A percentile compares a stretch with the other conserved stretches of the same genome.
phyloP scores from a whole-genome alignment of 2,113 vertebrate genomes.

The Hylia prasina region DNA sequence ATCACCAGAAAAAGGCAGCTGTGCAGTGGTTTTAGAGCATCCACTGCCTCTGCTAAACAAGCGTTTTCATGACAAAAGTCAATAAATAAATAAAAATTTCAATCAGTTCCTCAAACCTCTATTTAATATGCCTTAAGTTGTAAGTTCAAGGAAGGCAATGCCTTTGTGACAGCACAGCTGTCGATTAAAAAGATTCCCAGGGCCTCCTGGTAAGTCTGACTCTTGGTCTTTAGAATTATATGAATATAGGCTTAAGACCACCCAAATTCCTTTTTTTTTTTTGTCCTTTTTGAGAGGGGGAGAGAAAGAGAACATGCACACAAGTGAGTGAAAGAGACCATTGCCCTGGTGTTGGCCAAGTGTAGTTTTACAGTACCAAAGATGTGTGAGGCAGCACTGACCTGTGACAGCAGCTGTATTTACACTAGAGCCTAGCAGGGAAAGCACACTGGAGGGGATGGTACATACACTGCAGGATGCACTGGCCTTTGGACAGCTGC shows the following conservation, averaged over 20 bases:
- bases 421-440: not conserved
- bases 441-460: not conserved
- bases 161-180: slow-evolving; percentile 29
- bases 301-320: not conserved
- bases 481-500: not conserved
- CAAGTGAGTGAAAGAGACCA: not conserved
- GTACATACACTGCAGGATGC: not conserved
- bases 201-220: slow-evolving; percentile 10
- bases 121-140: slow-evolving; percentile 40
- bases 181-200: slow-evolving; percentile 42
- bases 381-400: not conserved
- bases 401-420: slow-evolving; percentile 51
- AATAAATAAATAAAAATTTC: slow-evolving; percentile 48
- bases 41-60: not conserved
- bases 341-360: not conserved
- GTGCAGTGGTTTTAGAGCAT: not conserved
- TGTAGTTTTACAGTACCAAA: slow-evolving; percentile 39
- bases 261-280: slow-evolving; percentile 16
- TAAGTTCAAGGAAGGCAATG: slow-evolving; percentile 23
- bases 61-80: slow-evolving; percentile 29
- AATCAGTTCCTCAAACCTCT: slow-evolving; percentile 18
- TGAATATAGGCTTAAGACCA: slow-evolving; percentile 52
- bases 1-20: not conserved
- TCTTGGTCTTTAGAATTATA: slow-evolving; percentile 32
- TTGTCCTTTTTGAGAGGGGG: not conserved